A percentile compares a stretch with the other conserved stretches of the same genome.
Evolutionary conservation across 2,888 invertebrate genomes (phyloP).

Genomic region (Dexiosoma caninum): DNA sequence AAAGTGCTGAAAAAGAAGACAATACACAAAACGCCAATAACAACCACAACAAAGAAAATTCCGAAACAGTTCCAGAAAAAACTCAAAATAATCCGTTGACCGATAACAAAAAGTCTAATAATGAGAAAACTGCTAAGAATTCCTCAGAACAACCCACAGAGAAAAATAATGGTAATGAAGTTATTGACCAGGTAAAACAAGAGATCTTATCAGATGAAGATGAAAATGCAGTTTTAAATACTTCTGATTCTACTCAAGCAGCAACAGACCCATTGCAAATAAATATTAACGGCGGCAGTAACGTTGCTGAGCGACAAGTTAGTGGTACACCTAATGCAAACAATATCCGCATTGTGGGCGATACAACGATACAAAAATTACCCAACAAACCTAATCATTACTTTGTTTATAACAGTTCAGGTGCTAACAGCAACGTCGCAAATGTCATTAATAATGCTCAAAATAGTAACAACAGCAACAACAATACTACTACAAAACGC

Average conservation of each 20-base stretch:
- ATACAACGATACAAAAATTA: slow-evolving; percentile 74
- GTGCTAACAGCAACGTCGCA: background rate
- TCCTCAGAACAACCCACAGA: background rate
- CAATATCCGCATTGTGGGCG: slow-evolving; percentile 71
- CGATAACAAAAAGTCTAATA: background rate
- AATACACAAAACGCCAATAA: background rate
- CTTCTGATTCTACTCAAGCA: background rate
- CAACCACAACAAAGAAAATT: background rate
- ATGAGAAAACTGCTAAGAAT: background rate
- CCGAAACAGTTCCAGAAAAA: background rate
- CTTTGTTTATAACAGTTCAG: background rate
- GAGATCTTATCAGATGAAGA: slow-evolving; percentile 74
- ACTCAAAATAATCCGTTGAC: background rate
- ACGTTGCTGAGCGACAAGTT: background rate
- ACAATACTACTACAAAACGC: slow-evolving; percentile 63
- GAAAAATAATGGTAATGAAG: background rate
- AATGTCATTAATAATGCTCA: background rate
- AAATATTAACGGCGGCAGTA: background rate
- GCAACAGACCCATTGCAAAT: background rate
- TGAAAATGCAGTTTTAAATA: background rate
- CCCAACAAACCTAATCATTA: slow-evolving; percentile 50
- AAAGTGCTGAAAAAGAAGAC: background rate
- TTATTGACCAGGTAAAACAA: slow-evolving; percentile 66
- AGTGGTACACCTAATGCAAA: background rate
- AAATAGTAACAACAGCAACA: slow-evolving; percentile 8